Base-by-base conservation (phyloP, 2,888 invertebrate species). In the Leucania comma region DNA sequence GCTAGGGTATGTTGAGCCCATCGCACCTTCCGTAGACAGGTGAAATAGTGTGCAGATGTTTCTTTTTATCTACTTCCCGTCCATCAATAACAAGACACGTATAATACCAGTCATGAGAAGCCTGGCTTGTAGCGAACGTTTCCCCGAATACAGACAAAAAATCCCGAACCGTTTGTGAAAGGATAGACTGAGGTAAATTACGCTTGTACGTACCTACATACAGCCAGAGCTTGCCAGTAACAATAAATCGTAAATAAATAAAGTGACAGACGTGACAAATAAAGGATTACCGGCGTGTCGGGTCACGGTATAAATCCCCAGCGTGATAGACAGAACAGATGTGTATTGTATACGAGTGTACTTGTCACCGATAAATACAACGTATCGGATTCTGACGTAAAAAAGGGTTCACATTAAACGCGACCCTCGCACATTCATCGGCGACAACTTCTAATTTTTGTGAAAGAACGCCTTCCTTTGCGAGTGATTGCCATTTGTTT, bases 321-420 rank as follows among this genome's bases (percentile, higher is more conserved):
- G 24, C 68, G 66, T 51, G 81, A 65, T 46, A 59, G 65, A 75
- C 81, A 48, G 64, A 58, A 60, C 80, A 80, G 67, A 80, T 80
- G 67, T 38, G 65, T 54, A 14, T 50, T 72, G 46, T 77, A 57
- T n/a, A 14, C 42, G 72, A 32, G 48, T 42, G 32, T 72, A 74
- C 48, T 67, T 67, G 20, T 17, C 50, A 24, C 20, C 35, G 29
- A 38, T 68, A 68, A 75, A 71, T 62, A 51, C 22, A 54, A 62
- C 32, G 81, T 75, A 62, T 65, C 57, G 38, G 57, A 64, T 75
- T 50, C n/a, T 20, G n/a, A 51, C 10, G 35, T 66, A 59, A 60
- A 66, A 78, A 68, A 75, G 53, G 64, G 63, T 64, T 68, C 26
- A 57, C 53, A 60, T 80, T 22, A 57, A 77, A 80, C 38, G 46